These are phyloP conservation scores for Shinisaurus crocodilurus DNA, from an alignment of 2,113 vertebrate species.

Conservation along the genomic window DNA sequence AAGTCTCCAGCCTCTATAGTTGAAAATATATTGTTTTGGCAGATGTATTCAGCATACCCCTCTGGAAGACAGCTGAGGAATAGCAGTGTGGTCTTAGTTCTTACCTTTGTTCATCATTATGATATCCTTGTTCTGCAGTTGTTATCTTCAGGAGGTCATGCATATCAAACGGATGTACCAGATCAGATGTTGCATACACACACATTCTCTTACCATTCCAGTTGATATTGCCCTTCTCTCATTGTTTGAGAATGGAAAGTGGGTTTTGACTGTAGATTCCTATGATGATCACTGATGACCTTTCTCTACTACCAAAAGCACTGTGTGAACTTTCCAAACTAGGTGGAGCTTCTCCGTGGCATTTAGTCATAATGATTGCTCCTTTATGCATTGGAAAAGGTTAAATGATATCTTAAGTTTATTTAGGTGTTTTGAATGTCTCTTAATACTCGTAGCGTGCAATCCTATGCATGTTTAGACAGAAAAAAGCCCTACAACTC, in stretches of 20 bases:
- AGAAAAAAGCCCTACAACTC: too few relatives aligned
- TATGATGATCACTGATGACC: too few relatives aligned
- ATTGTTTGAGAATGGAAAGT: not conserved
- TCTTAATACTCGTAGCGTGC: too few relatives aligned
- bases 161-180: not conserved
- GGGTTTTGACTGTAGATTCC: not conserved
- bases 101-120: not conserved
- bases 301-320: too few relatives aligned
- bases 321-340: too few relatives aligned
- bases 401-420: not conserved
- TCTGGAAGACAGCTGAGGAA: not conserved
- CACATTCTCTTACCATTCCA: too few relatives aligned
- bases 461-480: too few relatives aligned
- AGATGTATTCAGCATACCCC: not conserved
- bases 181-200: not conserved
- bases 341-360: too few relatives aligned
- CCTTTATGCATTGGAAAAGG: not conserved
- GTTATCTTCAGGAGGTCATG: not conserved
- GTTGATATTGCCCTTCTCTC: not conserved
- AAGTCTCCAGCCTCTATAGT: too few relatives aligned
- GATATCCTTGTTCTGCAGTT: not conserved
- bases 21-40: not conserved
- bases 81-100: not conserved
- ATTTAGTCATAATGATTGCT: not conserved
- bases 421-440: not conserved